A percentile compares a stretch with the other conserved stretches of the same genome.
These are phyloP conservation scores for Amiota mariae DNA, from an alignment of 2,888 invertebrate genomes.

Conservation along the genomic window DNA sequence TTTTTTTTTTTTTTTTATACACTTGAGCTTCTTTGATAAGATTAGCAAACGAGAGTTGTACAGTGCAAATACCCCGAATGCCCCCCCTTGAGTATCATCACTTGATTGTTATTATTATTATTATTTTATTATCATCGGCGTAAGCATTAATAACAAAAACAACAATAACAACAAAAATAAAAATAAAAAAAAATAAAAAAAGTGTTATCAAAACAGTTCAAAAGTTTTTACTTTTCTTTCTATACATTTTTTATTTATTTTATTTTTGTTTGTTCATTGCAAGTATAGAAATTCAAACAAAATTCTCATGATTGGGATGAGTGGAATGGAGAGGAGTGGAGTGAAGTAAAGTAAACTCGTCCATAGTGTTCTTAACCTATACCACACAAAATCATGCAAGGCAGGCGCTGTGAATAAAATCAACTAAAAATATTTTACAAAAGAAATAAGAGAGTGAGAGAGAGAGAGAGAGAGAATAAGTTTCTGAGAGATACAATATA, in stretches of 20 bases:
- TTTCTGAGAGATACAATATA: neutral
- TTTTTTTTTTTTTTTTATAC: neutral
- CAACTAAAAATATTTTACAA: neutral
- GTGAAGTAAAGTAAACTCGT: too few relatives aligned
- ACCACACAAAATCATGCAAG: constrained; percentile 47
- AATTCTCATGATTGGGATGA: too few relatives aligned
- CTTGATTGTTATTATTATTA: constrained; percentile 5
- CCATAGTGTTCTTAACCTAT: constrained; percentile 54
- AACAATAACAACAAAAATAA: constrained; percentile 16
- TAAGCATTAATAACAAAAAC: constrained; percentile 13
- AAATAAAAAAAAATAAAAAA: too few relatives aligned
- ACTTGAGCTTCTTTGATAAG: constrained; percentile 9
- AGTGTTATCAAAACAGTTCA: constrained; percentile 20
- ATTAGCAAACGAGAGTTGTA: constrained; percentile 5
- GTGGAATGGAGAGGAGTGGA: too few relatives aligned
- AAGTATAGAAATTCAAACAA: too few relatives aligned
- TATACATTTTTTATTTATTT: neutral
- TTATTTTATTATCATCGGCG: neutral
- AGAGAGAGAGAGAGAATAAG: constrained; percentile 1
- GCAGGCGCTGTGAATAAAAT: constrained; percentile 42
- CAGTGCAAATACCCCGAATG: neutral
- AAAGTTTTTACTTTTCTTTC: neutral
- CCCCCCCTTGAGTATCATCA: neutral
- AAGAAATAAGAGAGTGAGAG: neutral
- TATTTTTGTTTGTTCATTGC: too few relatives aligned